Base-by-base conservation (phyloP, 1,140 invertebrate species). In the Metopolophium dirhodum region DNA sequence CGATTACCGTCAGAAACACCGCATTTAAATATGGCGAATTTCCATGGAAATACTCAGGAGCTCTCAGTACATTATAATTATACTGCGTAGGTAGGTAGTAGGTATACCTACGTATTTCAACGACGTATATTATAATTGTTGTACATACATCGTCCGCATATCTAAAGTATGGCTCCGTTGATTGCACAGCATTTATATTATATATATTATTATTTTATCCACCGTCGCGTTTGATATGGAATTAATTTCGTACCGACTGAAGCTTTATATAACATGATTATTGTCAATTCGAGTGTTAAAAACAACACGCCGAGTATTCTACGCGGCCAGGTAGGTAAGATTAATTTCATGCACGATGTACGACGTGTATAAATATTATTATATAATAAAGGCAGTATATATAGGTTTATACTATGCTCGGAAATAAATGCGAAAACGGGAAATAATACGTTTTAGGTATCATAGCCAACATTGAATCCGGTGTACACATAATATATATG, bases 201-300 rank as follows among this genome's bases (percentile, higher is more conserved):
- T 37, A 37, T 61, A 68, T 68, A n/a, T 68, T 30, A 68, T 68
- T 68, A 68, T 57, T 51, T 20, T 18, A 68, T 68, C 4, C 61
- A n/a, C 30, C 61, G 30, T 68, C 11, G 11, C 30, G 11, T 68
- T 68, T 68, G 61, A 68, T 68, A 68, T 68, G 61, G 61, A 68
- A 68, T 68, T 68, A 68, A 68, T 68, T 68, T 68, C 61, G 30
- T 30, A 68, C 61, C 61, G 11, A 68, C 11, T 68, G 30, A 11
- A n/a, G 61, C 61, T 68, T 68, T 68, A 68, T 68, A 68, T 68
- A 68, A 68, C 61, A n/a, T n/a, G 30, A 68, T 68, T 68, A 68
- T 68, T 68, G 61, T 68, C 61, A 68, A 30, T 68, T 68, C 30
- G 30, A 68, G 61, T 68, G 61, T 68, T 68, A 68, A 68, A 68